Conservation (phyloP, 2,113 vertebrate genomes). For the Pandion haliaetus region DNA sequence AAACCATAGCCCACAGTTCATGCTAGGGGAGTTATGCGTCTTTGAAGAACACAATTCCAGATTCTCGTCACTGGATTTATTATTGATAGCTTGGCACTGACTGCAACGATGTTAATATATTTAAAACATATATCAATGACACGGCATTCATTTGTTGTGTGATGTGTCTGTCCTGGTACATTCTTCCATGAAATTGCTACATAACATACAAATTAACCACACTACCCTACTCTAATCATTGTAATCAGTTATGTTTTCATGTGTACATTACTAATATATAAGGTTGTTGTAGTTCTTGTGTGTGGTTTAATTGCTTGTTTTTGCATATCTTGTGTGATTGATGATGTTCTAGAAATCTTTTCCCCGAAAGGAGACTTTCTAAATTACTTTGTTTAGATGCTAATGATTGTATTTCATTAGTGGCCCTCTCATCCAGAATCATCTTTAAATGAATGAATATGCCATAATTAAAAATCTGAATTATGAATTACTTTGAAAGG, state of each 20-base stretch:
- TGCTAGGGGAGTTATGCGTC: background rate
- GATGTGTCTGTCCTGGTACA: slow-evolving; percentile 75
- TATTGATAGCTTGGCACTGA: slow-evolving; percentile 32
- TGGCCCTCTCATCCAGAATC: slow-evolving; percentile 98
- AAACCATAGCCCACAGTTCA: background rate
- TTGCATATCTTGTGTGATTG: slow-evolving; percentile 97
- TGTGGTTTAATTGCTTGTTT: slow-evolving; percentile 99
- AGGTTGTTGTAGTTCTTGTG: slow-evolving; percentile 94
- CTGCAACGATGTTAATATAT: slow-evolving; percentile 9
- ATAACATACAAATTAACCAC: slow-evolving; percentile 92
- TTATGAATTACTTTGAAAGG: slow-evolving; percentile 99
- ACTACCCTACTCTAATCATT: slow-evolving; percentile 96
- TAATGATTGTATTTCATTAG: slow-evolving; percentile 99
- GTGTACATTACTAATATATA: slow-evolving; percentile 90
- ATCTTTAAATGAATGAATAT: slow-evolving; percentile 99
- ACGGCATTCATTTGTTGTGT: slow-evolving; percentile 58
- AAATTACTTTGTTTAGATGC: slow-evolving; percentile 99
- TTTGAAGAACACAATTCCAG: background rate
- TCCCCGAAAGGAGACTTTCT: slow-evolving; percentile 99
- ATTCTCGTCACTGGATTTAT: slow-evolving; percentile 4
- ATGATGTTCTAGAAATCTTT: slow-evolving; percentile 96
- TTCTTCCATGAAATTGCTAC: slow-evolving; percentile 77
- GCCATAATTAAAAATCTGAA: slow-evolving; percentile 99
- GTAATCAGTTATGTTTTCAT: slow-evolving; percentile 99
- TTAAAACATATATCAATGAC: slow-evolving; percentile 58